These are phyloP conservation scores for Capreolus pygargus DNA, from an alignment of 2,113 vertebrate species.

Conservation along the genomic window DNA sequence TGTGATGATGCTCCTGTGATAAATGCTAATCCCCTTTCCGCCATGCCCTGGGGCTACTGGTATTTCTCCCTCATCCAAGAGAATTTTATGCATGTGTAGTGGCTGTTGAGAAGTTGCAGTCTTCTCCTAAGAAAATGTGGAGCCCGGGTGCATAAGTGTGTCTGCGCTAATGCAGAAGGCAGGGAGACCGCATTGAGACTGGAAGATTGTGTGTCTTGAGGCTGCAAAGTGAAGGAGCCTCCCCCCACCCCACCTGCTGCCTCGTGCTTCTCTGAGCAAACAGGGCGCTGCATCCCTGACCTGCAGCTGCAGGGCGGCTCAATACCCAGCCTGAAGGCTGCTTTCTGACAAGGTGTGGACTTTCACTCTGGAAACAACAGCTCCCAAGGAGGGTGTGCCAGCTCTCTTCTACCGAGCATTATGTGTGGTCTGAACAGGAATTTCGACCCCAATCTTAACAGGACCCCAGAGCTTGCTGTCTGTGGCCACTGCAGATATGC, in stretches of 20 bases:
- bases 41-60: accelerated
- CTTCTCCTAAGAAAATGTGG: not conserved
- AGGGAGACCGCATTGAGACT: accelerated
- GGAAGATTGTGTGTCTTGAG: not conserved
- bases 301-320: not conserved
- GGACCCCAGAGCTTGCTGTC: not conserved
- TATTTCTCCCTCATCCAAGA: not conserved
- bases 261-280: not conserved
- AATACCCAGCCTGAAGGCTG: not conserved
- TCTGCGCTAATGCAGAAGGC: not conserved
- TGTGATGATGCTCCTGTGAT: not conserved
- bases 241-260: not conserved
- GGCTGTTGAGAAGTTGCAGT: not conserved
- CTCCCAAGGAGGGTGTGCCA: accelerated
- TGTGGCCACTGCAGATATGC: not conserved
- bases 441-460: not conserved
- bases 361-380: not conserved
- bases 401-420: accelerated
- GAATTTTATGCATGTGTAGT: accelerated
- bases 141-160: not conserved
- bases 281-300: not conserved
- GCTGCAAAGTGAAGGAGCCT: not conserved
- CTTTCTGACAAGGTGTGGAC: not conserved
- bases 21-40: not conserved
- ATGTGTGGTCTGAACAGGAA: not conserved